Conservation (phyloP, 1,140 invertebrate species). For the Zaprionus camerounensis region DNA sequence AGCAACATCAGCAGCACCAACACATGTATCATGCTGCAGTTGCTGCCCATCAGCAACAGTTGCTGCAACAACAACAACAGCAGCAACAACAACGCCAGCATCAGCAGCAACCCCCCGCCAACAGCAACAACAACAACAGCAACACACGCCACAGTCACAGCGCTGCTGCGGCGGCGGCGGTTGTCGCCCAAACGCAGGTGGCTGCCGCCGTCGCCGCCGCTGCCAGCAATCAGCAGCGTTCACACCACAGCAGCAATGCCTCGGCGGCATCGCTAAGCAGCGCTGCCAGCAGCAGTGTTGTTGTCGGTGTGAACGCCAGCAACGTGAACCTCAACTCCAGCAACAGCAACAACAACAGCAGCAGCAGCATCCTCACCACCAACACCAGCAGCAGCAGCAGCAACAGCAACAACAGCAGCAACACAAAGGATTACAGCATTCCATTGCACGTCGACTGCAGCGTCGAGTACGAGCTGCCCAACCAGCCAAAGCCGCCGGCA, state of each 20-base stretch:
- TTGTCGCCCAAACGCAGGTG: slow-evolving; percentile 56
- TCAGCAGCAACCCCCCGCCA: slow-evolving; percentile 52
- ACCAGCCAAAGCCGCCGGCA: slow-evolving; percentile 91
- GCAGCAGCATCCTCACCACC: slow-evolving; percentile 34
- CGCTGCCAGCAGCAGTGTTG: slow-evolving; percentile 38
- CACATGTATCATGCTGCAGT: slow-evolving; percentile 70
- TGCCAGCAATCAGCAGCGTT: slow-evolving; percentile 61
- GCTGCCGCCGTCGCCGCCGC: slow-evolving; percentile 55
- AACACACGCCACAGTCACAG: slow-evolving; percentile 49
- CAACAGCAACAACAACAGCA: slow-evolving; percentile 37
- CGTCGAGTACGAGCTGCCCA: slow-evolving; percentile 93
- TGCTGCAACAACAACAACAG: slow-evolving; percentile 65
- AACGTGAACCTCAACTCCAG: slow-evolving; percentile 28
- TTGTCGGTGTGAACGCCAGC: slow-evolving; percentile 24
- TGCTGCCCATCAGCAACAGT: slow-evolving; percentile 72
- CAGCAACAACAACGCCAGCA: slow-evolving; percentile 58
- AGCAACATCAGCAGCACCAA: slow-evolving; percentile 71
- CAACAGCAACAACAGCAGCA: slow-evolving; percentile 32
- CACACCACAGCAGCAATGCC: slow-evolving; percentile 54
- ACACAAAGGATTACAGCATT: slow-evolving; percentile 89
- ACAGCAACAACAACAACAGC: slow-evolving; percentile 51
- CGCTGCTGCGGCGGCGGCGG: slow-evolving; percentile 57
- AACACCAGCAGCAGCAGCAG: slow-evolving; percentile 30
- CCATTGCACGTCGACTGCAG: slow-evolving; percentile 93
- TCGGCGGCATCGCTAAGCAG: slow-evolving; percentile 39